phyloP scores from a whole-genome alignment of 2,888 invertebrate species.

The Melitaea athalia region DNA sequence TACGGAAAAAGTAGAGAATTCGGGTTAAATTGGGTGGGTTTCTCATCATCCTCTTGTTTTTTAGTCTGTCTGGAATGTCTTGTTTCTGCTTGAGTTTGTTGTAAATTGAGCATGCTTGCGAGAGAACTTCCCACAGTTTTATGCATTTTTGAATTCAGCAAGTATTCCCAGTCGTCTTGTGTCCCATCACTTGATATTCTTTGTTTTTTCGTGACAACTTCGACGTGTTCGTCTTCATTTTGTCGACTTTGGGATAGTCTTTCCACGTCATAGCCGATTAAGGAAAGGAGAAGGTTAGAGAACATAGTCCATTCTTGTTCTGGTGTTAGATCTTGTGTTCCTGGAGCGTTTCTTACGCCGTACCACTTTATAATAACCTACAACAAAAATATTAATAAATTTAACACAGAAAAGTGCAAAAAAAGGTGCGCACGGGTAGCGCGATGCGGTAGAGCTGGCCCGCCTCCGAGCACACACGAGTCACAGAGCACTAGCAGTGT shows the following conservation, averaged over 20 bases:
- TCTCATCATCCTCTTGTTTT: conserved; percentile 50
- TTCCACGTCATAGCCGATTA: conserved; percentile 88
- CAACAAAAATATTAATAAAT: conserved; percentile 20
- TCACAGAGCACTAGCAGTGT: conserved; percentile 58
- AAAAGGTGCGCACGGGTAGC: conserved; percentile 84
- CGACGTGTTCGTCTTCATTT: conserved; percentile 68
- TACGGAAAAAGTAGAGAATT: conserved; percentile 87
- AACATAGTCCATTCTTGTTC: conserved; percentile 92
- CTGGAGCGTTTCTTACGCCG: conserved; percentile 92
- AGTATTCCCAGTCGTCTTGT: conserved; percentile 91
- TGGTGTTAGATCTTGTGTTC: conserved; percentile 88
- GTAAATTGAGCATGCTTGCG: conserved; percentile 69
- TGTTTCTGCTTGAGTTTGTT: conserved; percentile 40
- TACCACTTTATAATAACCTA: conserved; percentile 92
- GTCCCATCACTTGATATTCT: conserved; percentile 89
- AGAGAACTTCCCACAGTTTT: conserved; percentile 71
- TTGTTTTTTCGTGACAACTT: conserved; percentile 88
- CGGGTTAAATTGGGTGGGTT: conserved; percentile 79
- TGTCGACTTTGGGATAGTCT: conserved; percentile 75
- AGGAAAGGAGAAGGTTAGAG: conserved; percentile 78
- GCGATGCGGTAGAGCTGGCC: conserved; percentile 89
- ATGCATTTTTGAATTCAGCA: conserved; percentile 83
- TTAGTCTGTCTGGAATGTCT: conserved; percentile 37
- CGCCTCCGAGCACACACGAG: conserved; percentile 87
- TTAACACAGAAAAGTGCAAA: neutral